Evolutionary conservation across 2,797 vertebrate genomes (phyloP).

Genomic region (Naso thynnoides): DNA sequence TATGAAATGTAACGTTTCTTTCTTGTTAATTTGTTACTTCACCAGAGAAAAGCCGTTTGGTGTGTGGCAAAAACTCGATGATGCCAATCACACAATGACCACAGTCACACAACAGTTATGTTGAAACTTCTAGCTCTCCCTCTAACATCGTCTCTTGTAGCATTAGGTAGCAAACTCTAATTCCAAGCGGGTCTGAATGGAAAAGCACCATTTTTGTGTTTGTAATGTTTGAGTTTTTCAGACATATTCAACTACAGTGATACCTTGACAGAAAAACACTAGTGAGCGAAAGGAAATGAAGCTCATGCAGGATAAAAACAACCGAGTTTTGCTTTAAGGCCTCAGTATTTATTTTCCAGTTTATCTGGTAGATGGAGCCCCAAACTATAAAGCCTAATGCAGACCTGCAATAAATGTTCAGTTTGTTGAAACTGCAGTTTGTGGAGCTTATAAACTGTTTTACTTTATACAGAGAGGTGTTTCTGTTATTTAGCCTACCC

Average conservation of each 20-base stretch:
- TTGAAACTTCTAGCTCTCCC: neutral
- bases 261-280: neutral
- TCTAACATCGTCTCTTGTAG: neutral
- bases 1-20: neutral
- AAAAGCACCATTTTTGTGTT: neutral
- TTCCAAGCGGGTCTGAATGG: neutral
- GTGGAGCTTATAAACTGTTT: neutral
- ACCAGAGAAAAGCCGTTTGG: neutral
- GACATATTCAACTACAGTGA: neutral
- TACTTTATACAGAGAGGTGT: neutral
- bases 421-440: no score
- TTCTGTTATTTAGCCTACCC: neutral
- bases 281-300: neutral
- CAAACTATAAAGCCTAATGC: neutral
- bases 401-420: neutral
- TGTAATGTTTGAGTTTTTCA: neutral
- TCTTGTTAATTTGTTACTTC: slow-evolving; percentile 13
- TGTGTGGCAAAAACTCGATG: neutral
- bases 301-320: neutral
- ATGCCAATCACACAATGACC: neutral
- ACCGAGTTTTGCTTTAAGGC: neutral
- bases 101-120: neutral
- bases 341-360: neutral
- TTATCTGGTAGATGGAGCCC: neutral
- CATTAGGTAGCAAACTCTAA: neutral